Base-by-base conservation (phyloP, 1,140 invertebrate genomes). In the Mercenaria mercenaria region DNA sequence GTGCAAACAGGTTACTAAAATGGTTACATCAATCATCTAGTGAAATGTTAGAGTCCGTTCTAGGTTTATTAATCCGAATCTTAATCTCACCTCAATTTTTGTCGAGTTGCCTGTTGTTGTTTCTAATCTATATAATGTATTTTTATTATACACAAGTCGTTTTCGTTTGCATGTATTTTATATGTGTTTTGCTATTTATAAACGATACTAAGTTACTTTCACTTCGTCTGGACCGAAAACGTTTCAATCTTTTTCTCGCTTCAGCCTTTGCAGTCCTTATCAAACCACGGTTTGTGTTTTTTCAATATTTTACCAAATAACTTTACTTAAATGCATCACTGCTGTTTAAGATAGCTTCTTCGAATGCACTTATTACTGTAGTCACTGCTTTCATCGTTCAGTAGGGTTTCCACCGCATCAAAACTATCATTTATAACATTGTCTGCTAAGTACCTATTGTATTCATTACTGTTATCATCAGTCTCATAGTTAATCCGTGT, bases 111-210 rank as follows among this genome's bases (percentile, higher is more conserved):
- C 15, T 26, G 32, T 29, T 26, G 18, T 34, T 11, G 11, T 43
- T 10, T 76, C 72, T 15, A 76, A 23, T 29, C n/a, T 76, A 1
- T 4, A 34, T 41, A 43, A 29, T 41, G 18, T 15, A 39, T 43
- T 39, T 76, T 43, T 76, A 76, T 76, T 43, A 37, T 11, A 76
- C 20, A 23, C 13, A 41, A 26, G 20, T 10, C 23, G 4, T 26
- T 76, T 76, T 20, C 26, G 15, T 47, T 43, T 76, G 41, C 72
- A 76, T 47, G 41, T 43, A 43, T 20, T 76, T 43, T 76, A 76
- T 76, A 76, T 20, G 8, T n/a, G 3, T 29, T 76, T 76, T 76
- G 41, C 34, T 39, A 20, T 43, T 43, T 43, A 76, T 1, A 26
- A 41, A 76, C 41, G 3, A 2, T 11, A 29, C 1, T 56, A 56